Evolutionary conservation across 2,888 invertebrate species (phyloP).

Genomic region (Sceliomorpha sp.): DNA sequence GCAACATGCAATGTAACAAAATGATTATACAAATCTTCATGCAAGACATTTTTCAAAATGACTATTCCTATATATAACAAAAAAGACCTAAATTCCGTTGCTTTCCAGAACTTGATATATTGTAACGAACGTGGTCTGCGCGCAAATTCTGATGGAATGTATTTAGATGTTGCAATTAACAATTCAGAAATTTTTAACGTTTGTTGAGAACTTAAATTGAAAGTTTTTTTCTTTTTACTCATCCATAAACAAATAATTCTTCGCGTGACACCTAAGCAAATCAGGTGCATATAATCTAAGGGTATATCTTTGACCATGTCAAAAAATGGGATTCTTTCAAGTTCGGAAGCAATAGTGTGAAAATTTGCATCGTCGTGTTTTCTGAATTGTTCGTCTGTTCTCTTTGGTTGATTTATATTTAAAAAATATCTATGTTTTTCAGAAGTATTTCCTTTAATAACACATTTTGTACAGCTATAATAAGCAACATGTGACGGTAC

Average conservation of each 20-base stretch:
- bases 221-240: slow-evolving; percentile 17
- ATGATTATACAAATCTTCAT: slow-evolving; percentile 18
- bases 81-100: slow-evolving; percentile 30
- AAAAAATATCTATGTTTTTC: slow-evolving; percentile 49
- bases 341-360: slow-evolving; percentile 48
- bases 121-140: slow-evolving; percentile 31
- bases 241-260: slow-evolving; percentile 29
- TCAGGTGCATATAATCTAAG: slow-evolving; percentile 50
- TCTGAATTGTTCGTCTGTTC: slow-evolving; percentile 32
- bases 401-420: slow-evolving; percentile 7
- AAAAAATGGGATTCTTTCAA: slow-evolving; percentile 56
- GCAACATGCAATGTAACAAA: slow-evolving; percentile 32
- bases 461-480: slow-evolving; percentile 57
- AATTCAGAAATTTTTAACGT: slow-evolving; percentile 9
- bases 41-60: slow-evolving; percentile 23
- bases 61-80: slow-evolving; percentile 30
- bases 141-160: slow-evolving; percentile 31
- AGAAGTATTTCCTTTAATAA: slow-evolving; percentile 34
- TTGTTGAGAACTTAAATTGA: slow-evolving; percentile 15
- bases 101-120: slow-evolving; percentile 30
- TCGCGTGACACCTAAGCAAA: slow-evolving; percentile 31
- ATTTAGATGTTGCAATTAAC: slow-evolving; percentile 7
- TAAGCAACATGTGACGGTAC: slow-evolving; percentile 55
- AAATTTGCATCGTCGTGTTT: slow-evolving; percentile 42
- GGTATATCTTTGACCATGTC: slow-evolving; percentile 58